Base-by-base conservation (phyloP, 1,140 invertebrate genomes). In the Chlorops oryzae region DNA sequence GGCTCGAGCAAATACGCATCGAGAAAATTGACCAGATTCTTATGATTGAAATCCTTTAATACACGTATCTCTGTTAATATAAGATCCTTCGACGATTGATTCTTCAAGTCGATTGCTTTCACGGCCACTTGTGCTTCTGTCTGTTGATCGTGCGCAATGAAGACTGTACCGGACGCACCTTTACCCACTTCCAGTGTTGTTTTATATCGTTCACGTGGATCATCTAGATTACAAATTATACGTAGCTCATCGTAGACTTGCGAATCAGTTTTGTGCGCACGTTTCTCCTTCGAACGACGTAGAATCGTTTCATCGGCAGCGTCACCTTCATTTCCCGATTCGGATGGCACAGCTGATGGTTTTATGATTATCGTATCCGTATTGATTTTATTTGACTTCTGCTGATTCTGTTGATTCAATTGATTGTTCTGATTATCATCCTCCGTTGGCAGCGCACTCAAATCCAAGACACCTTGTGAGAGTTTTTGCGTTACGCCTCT, bases 21-120 rank as follows among this genome's bases (percentile, higher is more conserved):
- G 1, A 98, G 77, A 68, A 96, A 98, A 72, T 99, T 99, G 0
- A 99, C 96, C 56, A 98, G 78, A 75, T 99, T 99, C 53, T 90
- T 89, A 74, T 98, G 96, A 62, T 90, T 86, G 62, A 93, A 90
- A 66, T 91, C 89, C 70, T 92, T 90, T 73, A 95, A 83, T 2
- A 97, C 90, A 61, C 91, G 83, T 53, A 97, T 94, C 77, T 98
- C 94, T 50, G 91, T 96, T 52, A 97, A 79, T 68, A 97, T 94
- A 51, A 96, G 77, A 72, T 96, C 92, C 74, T 96, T 96, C 65
- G 92, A 91, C 32, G 88, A 87, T 67, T 96, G 93, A 70, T 93
- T 92, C 6, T 85, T 82, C 59, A 97, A 78, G 74, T 97, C 93
- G 74, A 98, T 97, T 60, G 94, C 91, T 75, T 98, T 97, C 47